Evolutionary conservation across 2,113 vertebrate species (phyloP).

Genomic region (Aplodontia rufa): DNA sequence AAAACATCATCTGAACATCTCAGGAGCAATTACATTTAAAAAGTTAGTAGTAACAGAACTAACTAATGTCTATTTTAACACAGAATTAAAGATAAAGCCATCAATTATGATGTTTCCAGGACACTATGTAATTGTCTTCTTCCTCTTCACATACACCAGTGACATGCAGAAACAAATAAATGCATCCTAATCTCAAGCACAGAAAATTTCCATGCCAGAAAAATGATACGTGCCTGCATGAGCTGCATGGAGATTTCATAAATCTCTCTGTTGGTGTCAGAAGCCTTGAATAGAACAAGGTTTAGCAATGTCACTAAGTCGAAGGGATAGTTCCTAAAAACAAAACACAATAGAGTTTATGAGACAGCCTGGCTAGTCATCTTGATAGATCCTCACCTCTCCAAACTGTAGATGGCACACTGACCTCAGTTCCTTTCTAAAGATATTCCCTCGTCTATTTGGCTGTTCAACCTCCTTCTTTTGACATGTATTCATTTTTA

Average conservation of each 20-base stretch:
- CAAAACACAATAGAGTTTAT: constrained; percentile 73
- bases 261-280: constrained; percentile 97
- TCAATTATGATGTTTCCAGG: not conserved
- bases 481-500: not conserved
- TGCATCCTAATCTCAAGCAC: not conserved
- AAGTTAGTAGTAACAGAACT: not conserved
- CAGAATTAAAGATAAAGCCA: not conserved
- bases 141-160: not conserved
- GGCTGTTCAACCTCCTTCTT: not conserved
- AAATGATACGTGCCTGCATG: constrained; percentile 91
- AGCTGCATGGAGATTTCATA: constrained; percentile 99
- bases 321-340: constrained; percentile 96
- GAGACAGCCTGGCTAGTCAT: not conserved
- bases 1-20: not conserved
- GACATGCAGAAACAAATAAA: not conserved
- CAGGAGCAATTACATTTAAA: not conserved
- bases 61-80: not conserved
- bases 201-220: not conserved
- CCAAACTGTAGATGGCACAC: not conserved
- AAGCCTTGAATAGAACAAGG: constrained; percentile 97
- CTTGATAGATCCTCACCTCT: not conserved
- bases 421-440: not conserved
- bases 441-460: not conserved
- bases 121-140: not conserved
- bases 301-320: constrained; percentile 97